phyloP scores from a whole-genome alignment of 2,888 invertebrate species.

The Criorhina ranunculi region DNA sequence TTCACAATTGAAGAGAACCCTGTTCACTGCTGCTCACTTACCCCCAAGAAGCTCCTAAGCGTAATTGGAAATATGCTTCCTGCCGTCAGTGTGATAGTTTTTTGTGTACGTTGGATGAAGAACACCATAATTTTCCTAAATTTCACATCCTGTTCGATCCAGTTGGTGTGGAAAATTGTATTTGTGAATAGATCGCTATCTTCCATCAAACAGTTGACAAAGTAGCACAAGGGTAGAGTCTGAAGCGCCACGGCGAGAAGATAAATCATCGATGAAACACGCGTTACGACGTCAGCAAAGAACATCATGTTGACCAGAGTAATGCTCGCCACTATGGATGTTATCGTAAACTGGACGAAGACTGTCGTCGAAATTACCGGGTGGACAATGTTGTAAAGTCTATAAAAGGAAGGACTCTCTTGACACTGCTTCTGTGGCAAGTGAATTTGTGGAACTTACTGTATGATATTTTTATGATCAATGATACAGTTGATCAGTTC shows the following conservation, averaged over 20 bases:
- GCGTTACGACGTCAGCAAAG: conserved; percentile 75
- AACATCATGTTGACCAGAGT: conserved; percentile 78
- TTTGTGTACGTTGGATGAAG: conserved; percentile 77
- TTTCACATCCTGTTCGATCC: conserved; percentile 73
- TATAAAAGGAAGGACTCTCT: conserved; percentile 15
- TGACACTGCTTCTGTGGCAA: too few relatives aligned
- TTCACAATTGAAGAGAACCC: too few relatives aligned
- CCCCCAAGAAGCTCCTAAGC: conserved; percentile 77
- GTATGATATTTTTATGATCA: conserved; percentile 73
- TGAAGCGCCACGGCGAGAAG: conserved; percentile 74
- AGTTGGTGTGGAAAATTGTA: conserved; percentile 77
- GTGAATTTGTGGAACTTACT: conserved; percentile 8
- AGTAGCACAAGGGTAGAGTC: conserved; percentile 77
- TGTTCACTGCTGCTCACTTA: conserved; percentile 39
- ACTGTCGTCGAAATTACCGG: conserved; percentile 78
- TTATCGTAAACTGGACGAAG: conserved; percentile 78
- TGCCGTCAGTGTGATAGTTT: conserved; percentile 75
- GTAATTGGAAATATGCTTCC: conserved; percentile 77
- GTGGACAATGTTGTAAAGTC: conserved; percentile 57
- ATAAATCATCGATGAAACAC: conserved; percentile 74
- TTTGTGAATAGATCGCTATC: conserved; percentile 75
- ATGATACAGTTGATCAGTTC: conserved; percentile 77
- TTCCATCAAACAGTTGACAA: conserved; percentile 74
- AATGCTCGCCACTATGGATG: conserved; percentile 75
- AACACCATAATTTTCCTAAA: conserved; percentile 76